Base-by-base conservation (phyloP, 2,888 invertebrate species). In the Altica lythri region DNA sequence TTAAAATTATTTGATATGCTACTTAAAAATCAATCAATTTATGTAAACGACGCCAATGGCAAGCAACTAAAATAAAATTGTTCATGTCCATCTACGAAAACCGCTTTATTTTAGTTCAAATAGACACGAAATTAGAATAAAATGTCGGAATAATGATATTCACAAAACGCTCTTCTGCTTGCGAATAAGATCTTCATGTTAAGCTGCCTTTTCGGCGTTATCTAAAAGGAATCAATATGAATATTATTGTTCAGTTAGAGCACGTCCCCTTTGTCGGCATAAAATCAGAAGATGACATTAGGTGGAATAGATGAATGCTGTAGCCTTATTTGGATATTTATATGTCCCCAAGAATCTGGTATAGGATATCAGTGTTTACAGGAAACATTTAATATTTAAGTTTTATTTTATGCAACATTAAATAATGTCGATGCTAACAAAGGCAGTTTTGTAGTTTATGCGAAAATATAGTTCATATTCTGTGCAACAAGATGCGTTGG, bases 161-260 rank as follows among this genome's bases (percentile, higher is more conserved):
- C 49, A 50, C 42, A 29, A 42, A 50, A 42, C 19, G 30, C 27
- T 49, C 12, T n/a, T n/a, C 30, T 12, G 16, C 14, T 34, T 10
- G 13, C 10, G 32, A 42, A 25, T 43, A 42, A 34, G 10, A 48
- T 43, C 42, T 51, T 46, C 45, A 19, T 42, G 45, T 45, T 13
- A 45, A 45, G 45, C 32, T 27, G 37, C 45, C 44, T 38, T 53
- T 55, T 55, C 49, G 59, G 55, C 35, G 29, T 40, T 50, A 59
- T 59, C 59, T 59, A 17, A 53, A 55, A 40, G 48, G 44, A 50
- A 59, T 59, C 59, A 46, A 55, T 59, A 55, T 55, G 50, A 55
- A 45, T 46, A 55, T 50, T 50, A 55, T 55, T 50, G 44, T 55
- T 34, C 27, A 50, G 55, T 55, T 50, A 19, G 30, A 40, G 45